These are phyloP conservation scores for Lota lota DNA, from an alignment of 2,113 vertebrate genomes.

Conservation along the genomic window DNA sequence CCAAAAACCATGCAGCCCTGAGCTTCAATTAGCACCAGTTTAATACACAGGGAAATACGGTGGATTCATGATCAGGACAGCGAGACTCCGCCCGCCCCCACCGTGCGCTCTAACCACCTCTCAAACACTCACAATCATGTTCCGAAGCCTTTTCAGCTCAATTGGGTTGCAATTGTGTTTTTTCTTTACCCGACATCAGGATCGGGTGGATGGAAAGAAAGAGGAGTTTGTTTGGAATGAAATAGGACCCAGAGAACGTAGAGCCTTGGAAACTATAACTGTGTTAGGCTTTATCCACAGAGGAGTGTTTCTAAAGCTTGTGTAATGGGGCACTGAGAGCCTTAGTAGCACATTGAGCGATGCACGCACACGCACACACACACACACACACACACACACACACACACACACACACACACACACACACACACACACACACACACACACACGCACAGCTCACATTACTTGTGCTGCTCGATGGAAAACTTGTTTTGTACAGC, in stretches of 20 bases:
- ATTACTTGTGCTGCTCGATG: too few relatives aligned
- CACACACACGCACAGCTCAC: too few relatives aligned
- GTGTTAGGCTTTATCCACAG: not conserved
- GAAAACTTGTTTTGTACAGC: too few relatives aligned
- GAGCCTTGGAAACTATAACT: not conserved
- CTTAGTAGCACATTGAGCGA: not conserved
- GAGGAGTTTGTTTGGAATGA: slow-evolving; percentile 32
- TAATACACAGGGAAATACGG: too few relatives aligned
- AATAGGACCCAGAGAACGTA: slow-evolving; percentile 4
- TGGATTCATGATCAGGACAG: too few relatives aligned
- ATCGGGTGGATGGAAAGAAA: slow-evolving; percentile 15
- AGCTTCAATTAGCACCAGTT: too few relatives aligned
- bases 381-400: too few relatives aligned
- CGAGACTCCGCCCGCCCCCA: not conserved
- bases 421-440: too few relatives aligned
- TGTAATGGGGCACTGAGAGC: not conserved
- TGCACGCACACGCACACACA: too few relatives aligned
- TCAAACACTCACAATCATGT: not conserved
- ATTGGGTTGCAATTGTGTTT: slow-evolving; percentile 53
- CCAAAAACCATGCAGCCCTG: too few relatives aligned
- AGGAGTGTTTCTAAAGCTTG: not conserved
- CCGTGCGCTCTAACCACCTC: not conserved
- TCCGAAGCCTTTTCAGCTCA: slow-evolving; percentile 38
- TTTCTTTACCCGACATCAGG: slow-evolving; percentile 24
- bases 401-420: not conserved